Conservation (phyloP, 2,888 invertebrate species). For the Thyatira batis region DNA sequence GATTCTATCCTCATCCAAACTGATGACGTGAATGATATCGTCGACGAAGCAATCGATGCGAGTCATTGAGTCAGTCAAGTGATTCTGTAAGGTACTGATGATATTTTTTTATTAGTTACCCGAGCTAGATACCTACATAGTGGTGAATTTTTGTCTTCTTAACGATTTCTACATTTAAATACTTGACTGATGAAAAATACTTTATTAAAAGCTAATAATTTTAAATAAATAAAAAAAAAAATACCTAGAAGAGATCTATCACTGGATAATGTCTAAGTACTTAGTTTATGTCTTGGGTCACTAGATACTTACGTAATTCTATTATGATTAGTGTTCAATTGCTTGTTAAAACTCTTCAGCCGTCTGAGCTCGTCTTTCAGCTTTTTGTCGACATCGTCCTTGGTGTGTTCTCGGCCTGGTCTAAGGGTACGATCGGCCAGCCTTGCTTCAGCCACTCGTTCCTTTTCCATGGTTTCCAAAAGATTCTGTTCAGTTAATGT, state of each 20-base stretch:
- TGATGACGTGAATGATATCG: conserved; percentile 52
- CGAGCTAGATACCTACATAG: neutral
- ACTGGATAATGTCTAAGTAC: too few species aligned
- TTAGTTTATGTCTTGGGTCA: too few species aligned
- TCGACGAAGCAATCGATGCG: conserved; percentile 54
- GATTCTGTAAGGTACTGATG: conserved; percentile 46
- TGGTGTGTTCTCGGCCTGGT: conserved; percentile 85
- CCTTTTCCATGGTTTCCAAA: conserved; percentile 85
- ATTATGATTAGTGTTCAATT: conserved; percentile 81
- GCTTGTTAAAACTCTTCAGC: conserved; percentile 80
- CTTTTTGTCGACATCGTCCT: conserved; percentile 85
- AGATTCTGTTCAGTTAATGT: conserved; percentile 85
- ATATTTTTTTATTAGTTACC: neutral
- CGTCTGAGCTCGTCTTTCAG: conserved; percentile 84
- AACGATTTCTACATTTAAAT: too few species aligned
- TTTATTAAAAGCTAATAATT: too few species aligned
- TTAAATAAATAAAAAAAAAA: too few species aligned
- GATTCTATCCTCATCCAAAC: conserved; percentile 59
- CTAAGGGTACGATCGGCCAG: conserved; percentile 86
- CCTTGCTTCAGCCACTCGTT: conserved; percentile 87
- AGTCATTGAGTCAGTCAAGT: conserved; percentile 43
- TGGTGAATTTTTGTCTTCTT: too few species aligned
- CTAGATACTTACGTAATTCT: conserved; percentile 80
- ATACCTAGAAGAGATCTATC: too few species aligned
- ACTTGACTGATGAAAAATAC: too few species aligned